A percentile compares a stretch with the other conserved stretches of the same genome.
Conservation (phyloP, 2,113 vertebrate species). For the Leptobrachium ailaonicum region DNA sequence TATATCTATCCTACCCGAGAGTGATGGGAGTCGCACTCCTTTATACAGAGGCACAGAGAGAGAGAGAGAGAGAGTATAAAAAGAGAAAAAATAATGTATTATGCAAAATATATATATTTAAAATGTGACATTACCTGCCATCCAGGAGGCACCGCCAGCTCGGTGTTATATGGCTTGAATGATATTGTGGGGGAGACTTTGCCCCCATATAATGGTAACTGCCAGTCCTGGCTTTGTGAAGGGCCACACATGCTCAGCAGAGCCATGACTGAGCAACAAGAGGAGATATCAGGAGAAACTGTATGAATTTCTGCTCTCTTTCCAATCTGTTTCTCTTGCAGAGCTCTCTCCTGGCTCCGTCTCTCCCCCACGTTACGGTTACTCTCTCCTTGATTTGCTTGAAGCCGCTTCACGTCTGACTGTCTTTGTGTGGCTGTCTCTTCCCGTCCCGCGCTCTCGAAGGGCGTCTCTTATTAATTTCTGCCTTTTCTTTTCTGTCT, state of each 20-base stretch:
- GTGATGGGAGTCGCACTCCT: too few species aligned
- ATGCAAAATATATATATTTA: too few species aligned
- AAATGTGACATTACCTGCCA: not conserved
- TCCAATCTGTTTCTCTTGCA: not conserved
- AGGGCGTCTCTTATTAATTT: too few species aligned
- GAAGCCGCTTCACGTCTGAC: too few species aligned
- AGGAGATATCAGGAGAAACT: not conserved
- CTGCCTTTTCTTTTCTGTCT: too few species aligned
- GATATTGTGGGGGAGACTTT: not conserved
- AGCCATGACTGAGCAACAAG: not conserved
- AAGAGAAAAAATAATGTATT: too few species aligned
- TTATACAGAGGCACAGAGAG: too few species aligned
- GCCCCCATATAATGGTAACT: not conserved
- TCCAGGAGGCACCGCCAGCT: slow-evolving; percentile 20
- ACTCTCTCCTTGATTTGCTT: too few species aligned
- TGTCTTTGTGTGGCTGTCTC: too few species aligned
- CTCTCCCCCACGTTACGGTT: not conserved
- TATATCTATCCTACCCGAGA: too few species aligned
- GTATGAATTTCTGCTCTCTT: not conserved
- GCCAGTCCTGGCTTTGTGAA: slow-evolving; percentile 4
- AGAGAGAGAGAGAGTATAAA: too few species aligned
- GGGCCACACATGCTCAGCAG: slow-evolving; percentile 15
- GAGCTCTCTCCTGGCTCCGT: not conserved
- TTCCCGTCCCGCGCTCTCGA: too few species aligned
- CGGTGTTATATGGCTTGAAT: not conserved